Percentiles rank a stretch among this genome's conserved stretches.
These are phyloP conservation scores for Bubo scandiacus DNA, from an alignment of 2,113 vertebrate species.

Conservation along the genomic window DNA sequence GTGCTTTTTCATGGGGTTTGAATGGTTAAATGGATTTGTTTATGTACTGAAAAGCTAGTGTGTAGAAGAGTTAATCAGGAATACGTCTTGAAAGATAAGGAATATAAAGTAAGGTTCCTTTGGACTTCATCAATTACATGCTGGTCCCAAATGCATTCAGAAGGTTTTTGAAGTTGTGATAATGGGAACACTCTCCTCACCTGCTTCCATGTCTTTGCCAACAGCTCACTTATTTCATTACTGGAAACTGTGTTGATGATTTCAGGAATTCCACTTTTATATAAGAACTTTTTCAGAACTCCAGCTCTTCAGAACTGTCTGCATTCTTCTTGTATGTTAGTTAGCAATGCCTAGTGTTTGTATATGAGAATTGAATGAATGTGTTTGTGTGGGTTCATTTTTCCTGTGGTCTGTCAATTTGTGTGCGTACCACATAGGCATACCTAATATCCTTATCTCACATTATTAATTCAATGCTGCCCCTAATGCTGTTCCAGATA, in stretches of 20 bases:
- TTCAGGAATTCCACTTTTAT: not conserved
- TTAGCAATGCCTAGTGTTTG: not conserved
- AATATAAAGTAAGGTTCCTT: not conserved
- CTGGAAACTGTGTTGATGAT: not conserved
- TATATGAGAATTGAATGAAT: not conserved
- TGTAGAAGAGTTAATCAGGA: not conserved
- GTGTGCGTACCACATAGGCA: not conserved
- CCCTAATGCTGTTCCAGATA: not conserved
- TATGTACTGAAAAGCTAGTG: not conserved
- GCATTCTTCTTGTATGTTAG: not conserved
- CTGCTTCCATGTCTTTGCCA: not conserved
- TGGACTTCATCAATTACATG: not conserved
- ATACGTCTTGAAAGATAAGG: not conserved
- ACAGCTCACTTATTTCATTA: not conserved
- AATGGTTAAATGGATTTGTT: not conserved
- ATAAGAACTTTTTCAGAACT: not conserved
- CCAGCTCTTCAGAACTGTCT: not conserved
- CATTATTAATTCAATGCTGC: not conserved
- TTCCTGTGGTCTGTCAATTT: not conserved
- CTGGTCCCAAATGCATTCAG: not conserved
- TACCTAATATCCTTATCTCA: not conserved
- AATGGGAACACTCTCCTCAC: not conserved
- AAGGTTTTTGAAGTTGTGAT: not conserved
- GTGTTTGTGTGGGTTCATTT: not conserved
- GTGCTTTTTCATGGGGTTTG: not conserved